Conservation (phyloP, 2,113 vertebrate species). For the Amblyopsis rosae region DNA sequence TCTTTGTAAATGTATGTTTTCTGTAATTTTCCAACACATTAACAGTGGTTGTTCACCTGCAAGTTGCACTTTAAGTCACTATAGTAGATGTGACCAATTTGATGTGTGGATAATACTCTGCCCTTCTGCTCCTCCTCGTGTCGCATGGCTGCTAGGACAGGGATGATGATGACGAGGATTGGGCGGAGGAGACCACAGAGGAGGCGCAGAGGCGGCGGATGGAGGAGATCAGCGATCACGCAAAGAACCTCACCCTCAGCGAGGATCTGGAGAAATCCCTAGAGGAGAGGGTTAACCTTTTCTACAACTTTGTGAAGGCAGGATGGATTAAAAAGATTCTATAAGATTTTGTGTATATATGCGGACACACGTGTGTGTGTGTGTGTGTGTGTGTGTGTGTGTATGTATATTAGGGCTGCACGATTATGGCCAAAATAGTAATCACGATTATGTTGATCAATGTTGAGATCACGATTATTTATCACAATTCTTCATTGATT, state of each 20-base stretch:
- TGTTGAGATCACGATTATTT: no score
- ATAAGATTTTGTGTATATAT: no score
- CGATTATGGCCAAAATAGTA: no score
- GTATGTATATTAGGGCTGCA: no score
- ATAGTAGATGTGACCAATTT: not conserved
- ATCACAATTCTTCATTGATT: no score
- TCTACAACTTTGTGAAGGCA: constrained; percentile 98
- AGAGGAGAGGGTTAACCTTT: constrained; percentile 93
- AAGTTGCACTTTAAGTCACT: no score
- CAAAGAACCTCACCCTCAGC: constrained; percentile 93
- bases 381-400: no score
- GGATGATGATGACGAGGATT: constrained; percentile 93
- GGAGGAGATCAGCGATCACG: constrained; percentile 97
- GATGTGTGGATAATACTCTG: not conserved
- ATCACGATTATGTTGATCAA: no score
- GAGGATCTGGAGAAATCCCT: constrained; percentile 93
- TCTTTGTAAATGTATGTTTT: no score
- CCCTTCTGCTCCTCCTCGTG: not conserved
- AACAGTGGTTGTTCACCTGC: no score
- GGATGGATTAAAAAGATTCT: not conserved
- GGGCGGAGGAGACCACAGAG: constrained; percentile 97
- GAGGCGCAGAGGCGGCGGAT: constrained; percentile 93
- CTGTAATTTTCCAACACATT: no score
- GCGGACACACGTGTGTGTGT: no score
- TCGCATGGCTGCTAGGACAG: constrained; percentile 74